A percentile compares a stretch with the other conserved stretches of the same genome.
Conservation (phyloP, 1,140 invertebrate species). For the Himalopsyche phryganea region DNA sequence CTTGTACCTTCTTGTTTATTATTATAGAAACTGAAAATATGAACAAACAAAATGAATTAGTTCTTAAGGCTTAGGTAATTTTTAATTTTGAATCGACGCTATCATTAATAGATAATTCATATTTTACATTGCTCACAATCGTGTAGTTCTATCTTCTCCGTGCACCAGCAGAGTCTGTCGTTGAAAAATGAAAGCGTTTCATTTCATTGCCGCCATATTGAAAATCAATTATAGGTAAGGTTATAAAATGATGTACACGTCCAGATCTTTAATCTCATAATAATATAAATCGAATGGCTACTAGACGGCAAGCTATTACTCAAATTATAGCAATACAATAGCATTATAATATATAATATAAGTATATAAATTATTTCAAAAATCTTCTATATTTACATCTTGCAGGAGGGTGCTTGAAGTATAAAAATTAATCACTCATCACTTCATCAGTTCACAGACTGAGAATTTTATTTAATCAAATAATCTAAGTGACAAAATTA, state of each 20-base stretch:
- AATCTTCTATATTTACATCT: too few relatives aligned
- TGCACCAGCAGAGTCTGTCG: not conserved
- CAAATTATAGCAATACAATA: slow-evolving; percentile 33
- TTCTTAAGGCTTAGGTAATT: not conserved
- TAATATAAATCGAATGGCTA: slow-evolving; percentile 19
- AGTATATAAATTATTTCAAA: slow-evolving; percentile 16
- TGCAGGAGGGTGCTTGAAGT: slow-evolving; percentile 1
- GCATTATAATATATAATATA: slow-evolving; percentile 23
- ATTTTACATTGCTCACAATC: slow-evolving; percentile 24
- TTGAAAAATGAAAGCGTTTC: not conserved
- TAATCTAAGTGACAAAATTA: too few relatives aligned
- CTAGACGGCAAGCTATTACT: slow-evolving; percentile 30
- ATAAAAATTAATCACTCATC: not conserved
- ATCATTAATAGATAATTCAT: slow-evolving; percentile 2
- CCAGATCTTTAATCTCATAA: slow-evolving; percentile 29
- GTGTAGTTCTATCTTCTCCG: slow-evolving; percentile 8
- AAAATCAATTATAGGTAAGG: slow-evolving; percentile 18
- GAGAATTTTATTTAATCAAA: too few relatives aligned
- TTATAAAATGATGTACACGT: slow-evolving; percentile 25
- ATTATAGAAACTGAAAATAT: not conserved
- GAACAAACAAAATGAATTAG: slow-evolving; percentile 2
- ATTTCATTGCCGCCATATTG: not conserved
- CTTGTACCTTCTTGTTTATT: slow-evolving; percentile 21
- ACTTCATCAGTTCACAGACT: not conserved
- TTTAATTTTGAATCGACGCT: slow-evolving; percentile 3